These are phyloP conservation scores for Hermaeophaga mercurialis DNA, from an alignment of 2,888 invertebrate genomes.

Conservation along the genomic window DNA sequence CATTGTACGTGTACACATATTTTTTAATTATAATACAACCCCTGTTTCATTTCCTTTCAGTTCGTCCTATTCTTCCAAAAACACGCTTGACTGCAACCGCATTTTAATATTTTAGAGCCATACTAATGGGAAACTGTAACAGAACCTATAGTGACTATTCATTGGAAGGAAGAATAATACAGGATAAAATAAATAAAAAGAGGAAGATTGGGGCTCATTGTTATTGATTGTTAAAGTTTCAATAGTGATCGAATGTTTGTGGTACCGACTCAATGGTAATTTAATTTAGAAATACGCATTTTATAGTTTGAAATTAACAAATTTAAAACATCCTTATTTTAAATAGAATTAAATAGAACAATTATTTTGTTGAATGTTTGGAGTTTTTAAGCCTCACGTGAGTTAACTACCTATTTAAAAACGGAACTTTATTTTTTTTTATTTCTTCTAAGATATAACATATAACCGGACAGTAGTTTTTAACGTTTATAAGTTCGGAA, in stretches of 20 bases:
- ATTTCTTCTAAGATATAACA: no score
- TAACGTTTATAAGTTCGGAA: no score
- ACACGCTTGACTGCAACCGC: slow-evolving; percentile 35
- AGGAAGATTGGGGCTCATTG: slow-evolving; percentile 2
- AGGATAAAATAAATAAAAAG: slow-evolving; percentile 37
- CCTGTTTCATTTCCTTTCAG: slow-evolving; percentile 33
- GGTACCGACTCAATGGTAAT: background rate
- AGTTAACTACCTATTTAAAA: no score
- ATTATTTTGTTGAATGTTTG: no score
- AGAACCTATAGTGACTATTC: slow-evolving; percentile 38
- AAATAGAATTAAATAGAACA: no score
- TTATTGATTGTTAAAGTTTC: slow-evolving; percentile 4
- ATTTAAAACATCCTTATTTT: no score
- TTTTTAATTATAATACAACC: slow-evolving; percentile 35
- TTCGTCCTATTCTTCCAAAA: slow-evolving; percentile 34
- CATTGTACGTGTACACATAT: slow-evolving; percentile 28
- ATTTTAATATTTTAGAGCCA: slow-evolving; percentile 37
- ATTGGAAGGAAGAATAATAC: slow-evolving; percentile 34
- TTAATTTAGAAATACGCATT: no score
- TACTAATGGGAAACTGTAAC: slow-evolving; percentile 37
- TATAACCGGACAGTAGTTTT: no score
- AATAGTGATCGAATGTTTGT: slow-evolving; percentile 4
- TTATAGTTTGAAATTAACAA: no score
- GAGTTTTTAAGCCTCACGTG: no score
- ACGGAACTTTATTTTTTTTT: no score